These are phyloP conservation scores for Lophura nycthemera DNA, from an alignment of 2,113 vertebrate species.

Conservation along the genomic window DNA sequence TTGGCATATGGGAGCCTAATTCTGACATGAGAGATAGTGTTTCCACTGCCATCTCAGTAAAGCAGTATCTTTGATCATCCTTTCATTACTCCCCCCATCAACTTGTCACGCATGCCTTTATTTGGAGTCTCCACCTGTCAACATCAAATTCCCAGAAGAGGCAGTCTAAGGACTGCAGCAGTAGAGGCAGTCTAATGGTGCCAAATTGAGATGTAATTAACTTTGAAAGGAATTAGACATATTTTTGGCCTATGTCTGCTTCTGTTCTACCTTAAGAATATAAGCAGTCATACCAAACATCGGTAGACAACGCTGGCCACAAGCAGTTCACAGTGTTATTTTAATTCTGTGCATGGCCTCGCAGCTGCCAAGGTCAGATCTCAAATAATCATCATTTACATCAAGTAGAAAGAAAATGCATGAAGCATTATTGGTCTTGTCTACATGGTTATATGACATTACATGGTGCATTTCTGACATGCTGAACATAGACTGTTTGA, in stretches of 20 bases:
- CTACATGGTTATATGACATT: neutral
- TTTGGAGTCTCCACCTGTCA: constrained; percentile 45
- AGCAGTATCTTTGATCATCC: constrained; percentile 42
- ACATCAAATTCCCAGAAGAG: constrained; percentile 25
- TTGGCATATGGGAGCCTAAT: constrained; percentile 43
- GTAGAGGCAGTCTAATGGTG: neutral
- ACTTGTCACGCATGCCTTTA: neutral
- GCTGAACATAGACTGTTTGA: neutral
- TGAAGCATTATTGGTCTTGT: neutral
- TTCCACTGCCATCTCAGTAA: constrained; percentile 44
- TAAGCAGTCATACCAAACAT: neutral
- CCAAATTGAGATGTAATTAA: neutral
- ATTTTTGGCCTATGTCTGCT: neutral
- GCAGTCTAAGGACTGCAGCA: neutral
- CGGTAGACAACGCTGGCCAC: neutral
- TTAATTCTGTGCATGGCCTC: neutral
- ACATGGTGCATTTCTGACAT: neutral
- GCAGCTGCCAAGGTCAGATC: neutral
- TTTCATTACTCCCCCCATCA: constrained; percentile 2
- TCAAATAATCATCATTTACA: constrained; percentile 17
- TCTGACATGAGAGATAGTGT: constrained; percentile 52
- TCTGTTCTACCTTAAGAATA: neutral
- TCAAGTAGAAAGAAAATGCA: neutral
- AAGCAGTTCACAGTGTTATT: neutral
- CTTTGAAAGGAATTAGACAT: neutral